Conservation (phyloP, 2,888 invertebrate genomes). For the Drosophila dives region DNA sequence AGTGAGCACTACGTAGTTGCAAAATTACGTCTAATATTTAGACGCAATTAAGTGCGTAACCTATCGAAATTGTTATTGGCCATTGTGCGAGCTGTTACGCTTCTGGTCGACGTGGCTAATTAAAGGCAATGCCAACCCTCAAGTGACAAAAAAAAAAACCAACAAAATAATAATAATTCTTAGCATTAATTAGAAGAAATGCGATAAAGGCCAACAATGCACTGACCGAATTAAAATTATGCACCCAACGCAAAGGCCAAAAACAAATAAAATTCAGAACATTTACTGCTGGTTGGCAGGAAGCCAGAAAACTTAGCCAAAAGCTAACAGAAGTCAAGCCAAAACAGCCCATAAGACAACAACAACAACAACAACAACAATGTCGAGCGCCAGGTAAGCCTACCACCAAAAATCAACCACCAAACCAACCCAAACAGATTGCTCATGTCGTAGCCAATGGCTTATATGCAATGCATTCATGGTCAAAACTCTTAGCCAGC, state of each 20-base stretch:
- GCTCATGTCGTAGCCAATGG: slow-evolving; percentile 9
- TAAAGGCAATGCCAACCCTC: slow-evolving; percentile 62
- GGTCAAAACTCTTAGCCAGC: slow-evolving; percentile 39
- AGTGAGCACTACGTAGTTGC: slow-evolving; percentile 39
- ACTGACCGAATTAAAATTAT: slow-evolving; percentile 13
- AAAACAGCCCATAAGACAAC: slow-evolving; percentile 16
- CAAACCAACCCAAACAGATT: slow-evolving; percentile 16
- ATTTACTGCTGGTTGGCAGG: slow-evolving; percentile 43
- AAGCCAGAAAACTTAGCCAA: slow-evolving; percentile 54
- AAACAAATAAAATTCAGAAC: slow-evolving; percentile 29
- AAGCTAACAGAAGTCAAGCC: slow-evolving; percentile 14
- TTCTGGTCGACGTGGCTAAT: slow-evolving; percentile 60
- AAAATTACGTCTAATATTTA: slow-evolving; percentile 8
- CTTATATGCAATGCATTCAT: slow-evolving; percentile 27
- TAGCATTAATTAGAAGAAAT: background rate
- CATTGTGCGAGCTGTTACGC: slow-evolving; percentile 29
- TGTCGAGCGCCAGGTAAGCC: slow-evolving; percentile 77
- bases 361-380: slow-evolving; percentile 25
- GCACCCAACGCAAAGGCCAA: slow-evolving; percentile 46
- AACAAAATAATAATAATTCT: slow-evolving; percentile 17
- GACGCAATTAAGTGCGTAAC: slow-evolving; percentile 30
- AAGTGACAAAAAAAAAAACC: slow-evolving; percentile 39
- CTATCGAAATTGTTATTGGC: slow-evolving; percentile 35
- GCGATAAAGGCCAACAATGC: slow-evolving; percentile 12
- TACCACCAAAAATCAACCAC: background rate